These are phyloP conservation scores for Didymodactylos carnosus DNA, from an alignment of 2,888 invertebrate genomes.

Conservation along the genomic window DNA sequence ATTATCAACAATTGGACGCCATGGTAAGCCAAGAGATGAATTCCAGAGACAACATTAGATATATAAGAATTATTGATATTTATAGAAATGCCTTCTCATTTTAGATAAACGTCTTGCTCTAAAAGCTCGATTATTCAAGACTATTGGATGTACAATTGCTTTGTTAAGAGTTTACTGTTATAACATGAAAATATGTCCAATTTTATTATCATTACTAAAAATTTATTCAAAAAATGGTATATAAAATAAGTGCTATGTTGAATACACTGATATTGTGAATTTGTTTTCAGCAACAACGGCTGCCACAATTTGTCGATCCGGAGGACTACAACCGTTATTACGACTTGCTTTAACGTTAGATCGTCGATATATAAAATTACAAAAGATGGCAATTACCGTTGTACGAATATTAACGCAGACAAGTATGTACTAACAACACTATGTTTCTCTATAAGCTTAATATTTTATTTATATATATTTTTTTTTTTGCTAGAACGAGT, in stretches of 20 bases:
- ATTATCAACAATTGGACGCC: neutral
- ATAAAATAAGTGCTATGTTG: too few species aligned
- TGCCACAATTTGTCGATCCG: neutral
- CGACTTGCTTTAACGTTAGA: neutral
- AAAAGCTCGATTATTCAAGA: neutral
- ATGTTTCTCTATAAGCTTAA: neutral
- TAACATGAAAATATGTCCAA: neutral
- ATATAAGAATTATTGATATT: too few species aligned
- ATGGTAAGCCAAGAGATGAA: too few species aligned
- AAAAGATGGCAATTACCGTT: neutral
- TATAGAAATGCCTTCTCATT: neutral
- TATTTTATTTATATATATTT: neutral
- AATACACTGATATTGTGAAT: too few species aligned
- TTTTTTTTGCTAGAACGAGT: neutral
- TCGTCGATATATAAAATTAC: neutral
- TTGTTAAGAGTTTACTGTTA: neutral
- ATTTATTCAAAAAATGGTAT: neutral
- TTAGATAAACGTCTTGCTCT: neutral
- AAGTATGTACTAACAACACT: neutral
- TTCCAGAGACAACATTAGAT: too few species aligned
- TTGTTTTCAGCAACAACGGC: neutral
- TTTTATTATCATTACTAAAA: neutral
- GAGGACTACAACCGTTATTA: neutral
- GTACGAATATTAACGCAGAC: neutral
- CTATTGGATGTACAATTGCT: neutral